Percentiles rank a stretch among this genome's conserved stretches.
Evolutionary conservation across 2,797 vertebrate species (phyloP).

Genomic region (Pipistrellus kuhlii): DNA sequence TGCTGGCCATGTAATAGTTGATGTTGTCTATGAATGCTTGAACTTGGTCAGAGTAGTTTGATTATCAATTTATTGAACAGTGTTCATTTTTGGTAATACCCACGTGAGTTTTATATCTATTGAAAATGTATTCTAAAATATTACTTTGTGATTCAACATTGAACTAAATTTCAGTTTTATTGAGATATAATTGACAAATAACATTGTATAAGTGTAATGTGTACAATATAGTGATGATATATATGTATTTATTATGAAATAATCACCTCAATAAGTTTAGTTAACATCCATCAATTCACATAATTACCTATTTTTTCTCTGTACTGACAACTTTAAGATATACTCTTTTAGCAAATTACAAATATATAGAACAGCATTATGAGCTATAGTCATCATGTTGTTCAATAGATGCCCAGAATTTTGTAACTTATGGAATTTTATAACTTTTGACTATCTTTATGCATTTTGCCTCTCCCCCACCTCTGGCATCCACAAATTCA

Average conservation of each 20-base stretch:
- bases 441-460: background rate
- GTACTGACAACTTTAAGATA: background rate
- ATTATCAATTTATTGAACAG: background rate
- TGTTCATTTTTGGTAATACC: background rate
- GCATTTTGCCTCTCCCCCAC: background rate
- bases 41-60: background rate
- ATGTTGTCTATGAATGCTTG: background rate
- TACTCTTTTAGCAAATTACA: background rate
- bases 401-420: background rate
- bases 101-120: background rate
- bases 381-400: background rate
- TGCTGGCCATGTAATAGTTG: background rate
- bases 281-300: background rate
- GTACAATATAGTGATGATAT: background rate
- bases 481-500: background rate
- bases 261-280: background rate
- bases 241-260: background rate
- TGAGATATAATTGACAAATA: background rate
- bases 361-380: background rate
- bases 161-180: background rate
- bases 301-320: background rate
- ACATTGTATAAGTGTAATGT: background rate
- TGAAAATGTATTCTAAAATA: conserved; percentile 20
- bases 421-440: background rate
- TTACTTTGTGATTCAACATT: background rate